A percentile compares a stretch with the other conserved stretches of the same genome.
phyloP scores from a whole-genome alignment of 92 coral and sea anemone species.

The Zoanthus solanderi region DNA sequence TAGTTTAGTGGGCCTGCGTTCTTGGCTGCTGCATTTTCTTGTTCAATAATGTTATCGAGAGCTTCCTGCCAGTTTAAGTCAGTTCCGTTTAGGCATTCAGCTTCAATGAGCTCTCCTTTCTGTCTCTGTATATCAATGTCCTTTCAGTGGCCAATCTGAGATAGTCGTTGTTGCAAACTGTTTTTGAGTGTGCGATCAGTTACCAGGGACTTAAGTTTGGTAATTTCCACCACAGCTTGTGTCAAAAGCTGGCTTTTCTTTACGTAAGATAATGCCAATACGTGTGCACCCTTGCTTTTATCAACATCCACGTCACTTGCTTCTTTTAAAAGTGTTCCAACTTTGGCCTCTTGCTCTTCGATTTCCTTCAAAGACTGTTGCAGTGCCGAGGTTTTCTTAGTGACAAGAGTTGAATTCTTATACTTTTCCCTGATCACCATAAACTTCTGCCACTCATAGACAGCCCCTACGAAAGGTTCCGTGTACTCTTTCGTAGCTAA shows the following conservation, averaged over 20 bases:
- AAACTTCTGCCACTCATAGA: neutral
- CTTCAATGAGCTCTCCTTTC: conserved; percentile 33
- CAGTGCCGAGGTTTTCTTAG: conserved; percentile 3
- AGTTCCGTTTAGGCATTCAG: conserved; percentile 29
- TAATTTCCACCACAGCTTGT: neutral
- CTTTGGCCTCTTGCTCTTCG: conserved; percentile 19
- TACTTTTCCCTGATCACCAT: neutral
- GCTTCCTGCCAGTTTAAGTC: conserved; percentile 20
- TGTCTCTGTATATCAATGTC: conserved; percentile 18
- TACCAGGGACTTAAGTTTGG: conserved; percentile 3
- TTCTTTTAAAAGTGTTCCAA: conserved; percentile 9
- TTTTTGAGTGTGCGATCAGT: conserved; percentile 6
- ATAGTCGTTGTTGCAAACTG: conserved; percentile 12
- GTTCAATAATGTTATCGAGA: conserved; percentile 8
- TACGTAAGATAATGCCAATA: conserved; percentile 11
- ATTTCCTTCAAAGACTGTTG: conserved; percentile 9
- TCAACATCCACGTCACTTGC: conserved; percentile 37
- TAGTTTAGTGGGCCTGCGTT: conserved; percentile 17
- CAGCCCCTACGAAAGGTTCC: neutral
- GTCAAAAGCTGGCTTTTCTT: conserved; percentile 20
- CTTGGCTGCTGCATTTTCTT: conserved; percentile 24
- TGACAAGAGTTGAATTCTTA: neutral
- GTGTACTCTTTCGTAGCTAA: conserved; percentile 11
- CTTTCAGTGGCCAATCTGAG: conserved; percentile 32
- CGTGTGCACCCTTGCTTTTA: conserved; percentile 14